Conservation (phyloP, 2,888 invertebrate genomes). For the Platycnemis pennipes region DNA sequence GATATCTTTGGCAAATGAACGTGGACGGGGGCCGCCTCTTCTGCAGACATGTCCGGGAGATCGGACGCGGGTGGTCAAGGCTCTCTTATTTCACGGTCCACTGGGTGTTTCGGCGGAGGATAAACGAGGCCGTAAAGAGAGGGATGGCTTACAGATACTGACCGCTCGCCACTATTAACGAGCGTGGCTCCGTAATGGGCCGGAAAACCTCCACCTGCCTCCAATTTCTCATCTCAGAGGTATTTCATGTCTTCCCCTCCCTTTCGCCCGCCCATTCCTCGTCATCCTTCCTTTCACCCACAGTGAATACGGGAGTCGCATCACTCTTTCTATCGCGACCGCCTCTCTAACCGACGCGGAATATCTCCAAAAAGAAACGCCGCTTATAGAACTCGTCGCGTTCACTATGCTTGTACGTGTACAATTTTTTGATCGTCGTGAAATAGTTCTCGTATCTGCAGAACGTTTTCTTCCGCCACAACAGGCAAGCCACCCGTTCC, state of each 20-base stretch:
- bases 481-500: constrained; percentile 6
- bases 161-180: constrained; percentile 47
- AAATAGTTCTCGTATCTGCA: constrained; percentile 8
- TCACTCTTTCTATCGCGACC: neutral
- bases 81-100: constrained; percentile 53
- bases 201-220: neutral
- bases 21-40: neutral
- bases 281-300: neutral
- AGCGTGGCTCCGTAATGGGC: neutral
- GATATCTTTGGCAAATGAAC: neutral
- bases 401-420: neutral
- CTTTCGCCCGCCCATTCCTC: neutral
- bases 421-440: neutral
- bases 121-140: constrained; percentile 19
- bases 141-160: constrained; percentile 9
- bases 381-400: neutral
- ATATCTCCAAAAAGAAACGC: neutral
- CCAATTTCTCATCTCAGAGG: neutral
- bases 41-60: neutral
- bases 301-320: constrained; percentile 13
- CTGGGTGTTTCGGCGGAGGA: constrained; percentile 32
- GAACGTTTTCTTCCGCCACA: constrained; percentile 28
- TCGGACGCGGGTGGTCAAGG: constrained; percentile 60
- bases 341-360: neutral
- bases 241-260: neutral